These are phyloP conservation scores for Lepilemur ruficaudatus DNA, from an alignment of 2,797 vertebrate species.

Conservation along the genomic window DNA sequence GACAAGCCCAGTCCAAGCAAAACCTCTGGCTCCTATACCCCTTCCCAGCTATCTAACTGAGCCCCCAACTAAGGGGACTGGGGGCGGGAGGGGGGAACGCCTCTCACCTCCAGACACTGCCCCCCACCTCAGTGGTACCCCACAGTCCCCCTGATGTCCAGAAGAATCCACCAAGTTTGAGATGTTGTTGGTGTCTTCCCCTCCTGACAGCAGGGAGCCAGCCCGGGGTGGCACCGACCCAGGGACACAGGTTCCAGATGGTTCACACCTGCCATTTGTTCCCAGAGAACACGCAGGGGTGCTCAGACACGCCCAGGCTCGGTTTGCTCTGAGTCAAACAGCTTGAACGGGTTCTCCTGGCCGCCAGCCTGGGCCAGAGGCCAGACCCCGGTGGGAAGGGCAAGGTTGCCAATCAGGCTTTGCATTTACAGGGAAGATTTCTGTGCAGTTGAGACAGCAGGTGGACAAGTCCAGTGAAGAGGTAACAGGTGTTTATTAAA, in stretches of 20 bases:
- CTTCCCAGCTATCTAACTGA: neutral
- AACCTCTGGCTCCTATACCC: neutral
- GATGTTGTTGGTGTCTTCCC: neutral
- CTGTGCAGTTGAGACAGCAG: constrained; percentile 84
- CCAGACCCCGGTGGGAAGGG: constrained; percentile 43
- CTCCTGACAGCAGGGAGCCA: neutral
- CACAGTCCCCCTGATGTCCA: neutral
- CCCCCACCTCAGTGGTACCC: neutral
- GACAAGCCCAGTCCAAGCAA: neutral
- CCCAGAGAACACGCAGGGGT: constrained; percentile 34
- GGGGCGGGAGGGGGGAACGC: too few species aligned
- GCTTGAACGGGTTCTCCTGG: constrained; percentile 79
- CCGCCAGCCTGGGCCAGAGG: neutral
- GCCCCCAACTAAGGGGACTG: neutral
- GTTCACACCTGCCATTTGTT: constrained; percentile 58
- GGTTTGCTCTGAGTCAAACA: constrained; percentile 59
- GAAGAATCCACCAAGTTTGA: neutral
- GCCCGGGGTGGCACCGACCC: neutral
- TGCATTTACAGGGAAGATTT: constrained; percentile 87
- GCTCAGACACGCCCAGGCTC: constrained; percentile 36
- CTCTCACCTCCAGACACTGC: neutral
- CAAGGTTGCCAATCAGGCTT: constrained; percentile 41
- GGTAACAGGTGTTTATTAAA: constrained; percentile 89
- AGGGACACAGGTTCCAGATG: neutral
- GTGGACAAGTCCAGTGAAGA: constrained; percentile 80